Evolutionary conservation across 2,888 invertebrate species (phyloP), one percentile per base, ranked within the genome.

Genomic region (Caenorhabditis sulstoni): DNA sequence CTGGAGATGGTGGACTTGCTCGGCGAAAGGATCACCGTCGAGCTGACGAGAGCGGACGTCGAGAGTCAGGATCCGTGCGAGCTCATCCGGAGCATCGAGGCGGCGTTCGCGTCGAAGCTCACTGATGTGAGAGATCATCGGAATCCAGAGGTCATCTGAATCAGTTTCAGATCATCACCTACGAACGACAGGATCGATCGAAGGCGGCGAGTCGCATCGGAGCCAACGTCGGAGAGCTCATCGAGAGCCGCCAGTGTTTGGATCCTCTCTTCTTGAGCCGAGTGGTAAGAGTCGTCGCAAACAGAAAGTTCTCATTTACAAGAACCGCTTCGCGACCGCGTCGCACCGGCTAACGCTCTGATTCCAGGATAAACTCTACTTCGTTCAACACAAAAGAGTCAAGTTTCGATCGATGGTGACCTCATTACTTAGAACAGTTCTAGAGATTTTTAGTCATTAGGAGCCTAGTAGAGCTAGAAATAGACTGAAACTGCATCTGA

Each of bases 1-100:
- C 55, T 85, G 14, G 82, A 84, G 44, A n/a, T 84, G 50, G 59
- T 68, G 11, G 82, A 82, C 50, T 29, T 62, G 11, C 49, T 45
- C 9, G 78, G 76, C 1, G 81, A 81, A 52, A 66, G 67, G 52
- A 58, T 83, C 4, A 62, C 49, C 3, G 55, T 83, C 3, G 82
- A 83, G 3, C 41, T 83, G 37, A 71, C 65, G 12, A 64, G 50
- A 20, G 29, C 71, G 1, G 62, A 61, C 8, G 53, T 64, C 41
- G 78, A 83, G 47, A 58, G 29, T 14, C 58, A 65, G 41, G 74
- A 73, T 11, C 65, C 77, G 12, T 70, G 74, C 14, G 77, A 74
- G 12, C 53, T 83, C 12, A 83, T 83, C 18, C 44, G 29, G 23
- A 66, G 23, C 5, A 74, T 83, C 20, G 83, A 83, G 39, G 9